Percentiles rank a stretch among this genome's conserved stretches.
Evolutionary conservation across 2,888 invertebrate genomes (phyloP).

Genomic region (Notodonta ziczac): DNA sequence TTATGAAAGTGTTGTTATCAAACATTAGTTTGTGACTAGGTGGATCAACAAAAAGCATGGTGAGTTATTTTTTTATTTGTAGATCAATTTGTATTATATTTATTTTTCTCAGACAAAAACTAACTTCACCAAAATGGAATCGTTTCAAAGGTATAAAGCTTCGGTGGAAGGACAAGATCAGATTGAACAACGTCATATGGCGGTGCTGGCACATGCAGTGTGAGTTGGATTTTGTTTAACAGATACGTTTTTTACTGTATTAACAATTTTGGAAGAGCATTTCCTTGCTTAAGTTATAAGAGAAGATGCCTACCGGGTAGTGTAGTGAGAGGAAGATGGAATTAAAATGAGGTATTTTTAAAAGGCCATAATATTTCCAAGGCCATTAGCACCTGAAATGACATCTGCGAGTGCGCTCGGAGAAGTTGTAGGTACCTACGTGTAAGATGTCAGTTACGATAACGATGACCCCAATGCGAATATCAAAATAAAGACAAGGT

Average conservation of each 20-base stretch:
- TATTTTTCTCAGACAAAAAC: slow-evolving; percentile 93
- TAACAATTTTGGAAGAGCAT: not conserved
- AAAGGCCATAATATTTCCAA: not conserved
- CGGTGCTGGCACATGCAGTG: slow-evolving; percentile 99
- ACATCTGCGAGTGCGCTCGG: not conserved
- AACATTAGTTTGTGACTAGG: slow-evolving; percentile 69
- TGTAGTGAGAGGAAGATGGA: not conserved
- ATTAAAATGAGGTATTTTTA: not conserved
- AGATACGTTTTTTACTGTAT: not conserved
- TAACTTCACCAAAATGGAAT: slow-evolving; percentile 99
- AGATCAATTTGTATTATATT: slow-evolving; percentile 37
- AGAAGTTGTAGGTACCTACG: slow-evolving; percentile 8
- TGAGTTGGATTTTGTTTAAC: slow-evolving; percentile 76
- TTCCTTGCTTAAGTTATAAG: no score
- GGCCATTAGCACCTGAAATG: slow-evolving; percentile 21
- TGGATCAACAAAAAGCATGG: slow-evolving; percentile 57
- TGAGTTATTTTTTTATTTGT: slow-evolving; percentile 49
- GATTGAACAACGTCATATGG: slow-evolving; percentile 99
- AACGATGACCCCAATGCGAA: slow-evolving; percentile 35
- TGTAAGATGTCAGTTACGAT: slow-evolving; percentile 26
- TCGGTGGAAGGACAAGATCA: slow-evolving; percentile 99
- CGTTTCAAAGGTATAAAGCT: slow-evolving; percentile 99
- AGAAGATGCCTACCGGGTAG: no score
- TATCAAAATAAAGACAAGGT: slow-evolving; percentile 34
- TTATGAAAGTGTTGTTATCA: slow-evolving; percentile 54